Evolutionary conservation across 2,888 invertebrate genomes (phyloP).

Genomic region (Drosophila testacea): DNA sequence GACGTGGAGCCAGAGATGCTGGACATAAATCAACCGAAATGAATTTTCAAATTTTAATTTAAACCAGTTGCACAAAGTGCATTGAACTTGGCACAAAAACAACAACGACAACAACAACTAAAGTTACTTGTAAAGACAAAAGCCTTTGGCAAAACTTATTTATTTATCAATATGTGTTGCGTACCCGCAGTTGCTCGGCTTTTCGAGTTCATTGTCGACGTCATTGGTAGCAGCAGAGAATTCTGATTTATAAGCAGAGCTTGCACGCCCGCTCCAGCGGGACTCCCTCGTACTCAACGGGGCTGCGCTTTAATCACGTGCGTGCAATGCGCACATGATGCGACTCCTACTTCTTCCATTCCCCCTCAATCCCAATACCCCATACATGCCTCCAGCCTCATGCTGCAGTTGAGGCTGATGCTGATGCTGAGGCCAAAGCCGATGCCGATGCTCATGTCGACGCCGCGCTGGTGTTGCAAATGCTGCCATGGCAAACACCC

Average conservation of each 20-base stretch:
- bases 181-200: slow-evolving; percentile 37
- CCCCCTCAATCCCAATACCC: slow-evolving; percentile 49
- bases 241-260: slow-evolving; percentile 77
- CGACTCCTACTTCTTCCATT: slow-evolving; percentile 37
- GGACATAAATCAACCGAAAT: slow-evolving; percentile 65
- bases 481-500: slow-evolving; percentile 76
- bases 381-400: slow-evolving; percentile 57
- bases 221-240: slow-evolving; percentile 67
- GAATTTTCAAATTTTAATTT: slow-evolving; percentile 74
- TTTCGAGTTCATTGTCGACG: slow-evolving; percentile 71
- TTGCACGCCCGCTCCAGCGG: slow-evolving; percentile 29
- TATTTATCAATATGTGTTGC: slow-evolving; percentile 81
- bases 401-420: slow-evolving; percentile 16
- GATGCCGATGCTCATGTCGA: slow-evolving; percentile 59
- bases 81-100: slow-evolving; percentile 59
- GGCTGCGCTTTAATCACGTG: slow-evolving; percentile 80
- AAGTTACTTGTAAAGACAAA: slow-evolving; percentile 67
- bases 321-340: slow-evolving; percentile 79
- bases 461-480: slow-evolving; percentile 75
- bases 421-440: slow-evolving; percentile 30
- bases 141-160: slow-evolving; percentile 77
- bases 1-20: slow-evolving; percentile 48
- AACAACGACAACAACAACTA: slow-evolving; percentile 11
- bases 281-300: slow-evolving; percentile 57
- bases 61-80: slow-evolving; percentile 78